Evolutionary conservation across 2,797 vertebrate species (phyloP).

Genomic region (Cynopterus sphinx): DNA sequence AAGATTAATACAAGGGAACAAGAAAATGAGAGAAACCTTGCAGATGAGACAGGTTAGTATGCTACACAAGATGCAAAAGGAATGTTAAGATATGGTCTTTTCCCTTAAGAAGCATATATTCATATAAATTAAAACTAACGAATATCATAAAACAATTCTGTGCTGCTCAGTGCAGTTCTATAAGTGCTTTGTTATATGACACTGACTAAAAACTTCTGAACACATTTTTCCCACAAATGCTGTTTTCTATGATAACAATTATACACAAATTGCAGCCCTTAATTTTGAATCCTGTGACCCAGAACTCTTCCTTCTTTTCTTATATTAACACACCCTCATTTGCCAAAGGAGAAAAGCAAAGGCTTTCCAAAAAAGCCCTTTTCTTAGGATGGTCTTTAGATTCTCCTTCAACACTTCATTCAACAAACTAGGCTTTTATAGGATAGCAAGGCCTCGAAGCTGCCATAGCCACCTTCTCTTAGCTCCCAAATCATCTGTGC

Average conservation of each 20-base stretch:
- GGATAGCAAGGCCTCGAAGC: conserved; percentile 24
- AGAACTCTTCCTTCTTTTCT: conserved; percentile 24
- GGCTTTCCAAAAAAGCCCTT: background rate
- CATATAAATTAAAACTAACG: conserved; percentile 13
- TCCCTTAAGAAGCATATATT: background rate
- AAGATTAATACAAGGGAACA: background rate
- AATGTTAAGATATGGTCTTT: background rate
- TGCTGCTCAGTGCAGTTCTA: background rate
- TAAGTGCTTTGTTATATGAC: conserved; percentile 7
- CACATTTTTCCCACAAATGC: background rate
- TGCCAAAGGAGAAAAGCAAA: conserved; percentile 1
- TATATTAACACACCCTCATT: conserved; percentile 22
- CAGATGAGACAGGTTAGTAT: background rate
- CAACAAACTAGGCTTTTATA: conserved; percentile 41
- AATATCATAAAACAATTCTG: background rate
- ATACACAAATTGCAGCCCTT: background rate
- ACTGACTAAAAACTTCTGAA: background rate
- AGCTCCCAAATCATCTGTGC: conserved; percentile 72
- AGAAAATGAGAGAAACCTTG: background rate
- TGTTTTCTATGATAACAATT: conserved; percentile 8
- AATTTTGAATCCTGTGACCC: conserved; percentile 1
- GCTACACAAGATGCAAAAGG: background rate
- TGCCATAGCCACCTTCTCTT: background rate
- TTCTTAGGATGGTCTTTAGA: conserved; percentile 46
- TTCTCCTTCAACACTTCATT: conserved; percentile 60